Conservation (phyloP, 2,888 invertebrate species). For the Camptogramma bilineatum region DNA sequence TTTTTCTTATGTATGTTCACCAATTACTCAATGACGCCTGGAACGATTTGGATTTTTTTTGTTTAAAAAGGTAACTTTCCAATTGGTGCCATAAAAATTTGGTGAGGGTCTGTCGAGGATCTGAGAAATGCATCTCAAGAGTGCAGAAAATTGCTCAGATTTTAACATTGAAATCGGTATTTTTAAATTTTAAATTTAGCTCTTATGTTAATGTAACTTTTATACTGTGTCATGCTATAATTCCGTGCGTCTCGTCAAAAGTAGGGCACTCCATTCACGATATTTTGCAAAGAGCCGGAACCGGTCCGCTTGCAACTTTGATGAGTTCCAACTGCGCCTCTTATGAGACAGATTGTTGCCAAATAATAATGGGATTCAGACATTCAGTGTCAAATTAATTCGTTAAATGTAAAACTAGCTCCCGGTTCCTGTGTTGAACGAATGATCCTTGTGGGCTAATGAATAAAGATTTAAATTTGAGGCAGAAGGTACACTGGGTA, state of each 20-base stretch:
- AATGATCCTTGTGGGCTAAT: neutral
- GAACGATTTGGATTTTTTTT: no score
- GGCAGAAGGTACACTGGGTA: no score
- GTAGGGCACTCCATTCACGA: constrained; percentile 52
- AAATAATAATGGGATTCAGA: constrained; percentile 34
- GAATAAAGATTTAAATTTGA: neutral
- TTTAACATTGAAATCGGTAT: no score
- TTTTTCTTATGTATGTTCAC: no score
- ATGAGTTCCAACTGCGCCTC: constrained; percentile 45
- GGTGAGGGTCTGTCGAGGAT: no score
- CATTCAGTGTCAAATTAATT: constrained; percentile 36
- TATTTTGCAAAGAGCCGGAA: constrained; percentile 46
- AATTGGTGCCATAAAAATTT: no score
- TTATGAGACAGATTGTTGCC: constrained; percentile 35
- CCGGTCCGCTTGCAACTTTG: constrained; percentile 48
- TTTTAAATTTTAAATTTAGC: neutral
- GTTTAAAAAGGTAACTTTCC: no score
- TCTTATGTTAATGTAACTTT: neutral
- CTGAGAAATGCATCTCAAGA: no score
- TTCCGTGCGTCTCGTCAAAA: constrained; percentile 38
- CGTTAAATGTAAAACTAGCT: constrained; percentile 26
- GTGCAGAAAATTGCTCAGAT: no score
- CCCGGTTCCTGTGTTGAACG: constrained; percentile 1
- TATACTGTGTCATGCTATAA: neutral
- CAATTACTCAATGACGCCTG: no score